Evolutionary conservation across 2,113 vertebrate species (phyloP).

Genomic region (Pangasianodon hypophthalmus): DNA sequence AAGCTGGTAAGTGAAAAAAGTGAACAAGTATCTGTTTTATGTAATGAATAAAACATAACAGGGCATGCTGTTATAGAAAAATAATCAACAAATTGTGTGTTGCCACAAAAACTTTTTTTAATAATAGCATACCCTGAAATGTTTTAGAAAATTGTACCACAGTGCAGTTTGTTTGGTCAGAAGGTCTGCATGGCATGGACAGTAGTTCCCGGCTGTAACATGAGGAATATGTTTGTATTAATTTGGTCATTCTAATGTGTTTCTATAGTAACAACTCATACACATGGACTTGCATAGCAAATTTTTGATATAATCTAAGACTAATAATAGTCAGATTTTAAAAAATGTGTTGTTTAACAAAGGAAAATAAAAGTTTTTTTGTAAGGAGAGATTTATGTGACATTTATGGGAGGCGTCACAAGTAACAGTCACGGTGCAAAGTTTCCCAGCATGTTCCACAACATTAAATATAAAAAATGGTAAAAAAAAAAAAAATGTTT

Average conservation of each 20-base stretch:
- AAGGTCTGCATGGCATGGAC: not conserved
- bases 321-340: too few relatives aligned
- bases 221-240: not conserved
- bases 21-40: not conserved
- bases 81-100: not conserved
- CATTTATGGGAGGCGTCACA: too few relatives aligned
- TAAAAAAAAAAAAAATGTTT: too few relatives aligned
- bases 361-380: too few relatives aligned
- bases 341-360: too few relatives aligned
- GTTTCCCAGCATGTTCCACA: too few relatives aligned
- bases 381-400: too few relatives aligned
- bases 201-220: not conserved
- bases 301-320: not conserved
- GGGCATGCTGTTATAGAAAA: not conserved
- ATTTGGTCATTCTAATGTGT: not conserved
- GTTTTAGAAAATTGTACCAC: too few relatives aligned
- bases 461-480: too few relatives aligned
- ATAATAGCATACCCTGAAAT: not conserved
- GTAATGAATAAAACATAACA: not conserved
- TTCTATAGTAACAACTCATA: not conserved
- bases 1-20: not conserved
- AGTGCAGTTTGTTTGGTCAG: too few relatives aligned
- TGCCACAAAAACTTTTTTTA: not conserved
- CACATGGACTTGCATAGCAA: not conserved
- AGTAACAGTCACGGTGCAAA: too few relatives aligned